Evolutionary conservation across 1,140 invertebrate species (phyloP), one percentile per base, ranked within the genome.

Genomic region (Vanessa tameamea): DNA sequence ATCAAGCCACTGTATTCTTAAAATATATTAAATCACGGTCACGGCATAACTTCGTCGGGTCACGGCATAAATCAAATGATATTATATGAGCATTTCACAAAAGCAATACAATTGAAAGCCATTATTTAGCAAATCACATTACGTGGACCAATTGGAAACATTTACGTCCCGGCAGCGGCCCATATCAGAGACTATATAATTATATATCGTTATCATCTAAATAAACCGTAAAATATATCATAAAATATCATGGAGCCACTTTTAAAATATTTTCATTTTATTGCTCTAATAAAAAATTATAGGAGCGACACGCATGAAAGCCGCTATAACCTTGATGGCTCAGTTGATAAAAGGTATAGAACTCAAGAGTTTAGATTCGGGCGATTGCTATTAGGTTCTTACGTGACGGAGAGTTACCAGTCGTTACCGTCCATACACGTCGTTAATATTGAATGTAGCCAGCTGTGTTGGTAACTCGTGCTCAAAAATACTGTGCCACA

Each of bases 231-330:
- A 78, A 78, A 76, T 69, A 72, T 72, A 70, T 73, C 57, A 76
- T 78, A 76, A 75, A 73, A 64, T 64, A 78, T 64, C 53, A 57
- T 66, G 20, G n/a, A 47, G 15, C 69, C 74, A 47, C 77, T 76
- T 75, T 78, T 73, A 78, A 78, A 78, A 78, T 78, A 70, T 75
- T 51, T 20, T 63, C 71, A 57, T 73, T 72, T 78, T 78, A 78
- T 73, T 76, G 71, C 55, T 66, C 55, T 72, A 78, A 78, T 78
- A 78, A 78, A 78, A 43, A 78, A 70, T 67, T 64, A 69, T 66
- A 76, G 73, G 73, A 20, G 68, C 73, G 63, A 67, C 63, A 71
- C 64, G 51, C 64, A 75, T 65, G 66, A 72, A 71, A 68, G n/a
- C 51, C 37, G 57, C 26, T 37, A 37, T 5, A 61, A 61, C 31